Base-by-base conservation (phyloP, 2,797 vertebrate genomes). In the Acanthis flammea region DNA sequence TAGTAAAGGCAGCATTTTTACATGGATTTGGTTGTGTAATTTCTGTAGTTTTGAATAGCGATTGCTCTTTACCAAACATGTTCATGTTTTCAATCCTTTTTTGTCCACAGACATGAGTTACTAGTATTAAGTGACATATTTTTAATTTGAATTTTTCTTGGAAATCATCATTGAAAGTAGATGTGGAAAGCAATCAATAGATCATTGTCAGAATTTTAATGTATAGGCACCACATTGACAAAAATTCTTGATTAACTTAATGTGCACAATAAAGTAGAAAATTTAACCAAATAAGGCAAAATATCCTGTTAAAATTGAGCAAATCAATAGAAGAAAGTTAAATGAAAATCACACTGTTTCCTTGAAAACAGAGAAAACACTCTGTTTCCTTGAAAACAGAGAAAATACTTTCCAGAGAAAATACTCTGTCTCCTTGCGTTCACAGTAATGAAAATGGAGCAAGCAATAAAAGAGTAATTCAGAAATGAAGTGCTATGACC, bases 11-110 rank as follows among this genome's bases (percentile, higher is more conserved):
- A 90, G 27, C 41, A 30, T 39, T 89, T 92, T 54, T 68, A 58
- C 30, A 28, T 71, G n/a, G n/a, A 35, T 70, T 83, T 88, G 7
- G 27, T 71, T 92, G 37, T 65, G 39, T 71, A 77, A 58, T 90
- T 94, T 89, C 42, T 86, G 10, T 66, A 68, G 37, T 58, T 90
- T 83, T 62, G 30, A 66, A 51, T 33, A 74, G 19, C 33, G n/a
- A 74, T 42, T 68, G 15, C 24, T 86, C 35, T 80, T 76, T 93
- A 50, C 37, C 55, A 27, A 54, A 30, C 27, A 8, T 33, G 8
- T 45, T 53, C 10, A 17, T 92, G 71, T 95, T 95, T 94, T 94
- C 51, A 78, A 2, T 76, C 54, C n/a, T 90, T 75, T 92, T 94
- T 95, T 81, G 45, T 86, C 89, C 41, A 10, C 77, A 71, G 47